Percentiles rank a stretch among this genome's conserved stretches.
phyloP scores from a whole-genome alignment of 2,113 vertebrate species.

The Trematomus loennbergii region DNA sequence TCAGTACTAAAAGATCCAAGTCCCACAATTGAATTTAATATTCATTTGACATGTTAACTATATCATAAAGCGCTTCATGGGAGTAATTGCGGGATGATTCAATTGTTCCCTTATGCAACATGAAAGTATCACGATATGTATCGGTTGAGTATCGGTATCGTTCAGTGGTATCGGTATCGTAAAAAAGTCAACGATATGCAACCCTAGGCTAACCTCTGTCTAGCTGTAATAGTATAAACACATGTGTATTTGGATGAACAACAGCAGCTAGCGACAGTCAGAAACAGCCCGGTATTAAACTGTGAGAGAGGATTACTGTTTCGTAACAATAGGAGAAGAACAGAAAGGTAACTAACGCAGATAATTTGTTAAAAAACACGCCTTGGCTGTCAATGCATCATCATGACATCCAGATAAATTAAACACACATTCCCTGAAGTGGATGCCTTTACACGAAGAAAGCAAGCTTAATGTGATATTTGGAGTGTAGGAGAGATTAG shows the following conservation, averaged over 20 bases:
- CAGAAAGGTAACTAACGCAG: background rate
- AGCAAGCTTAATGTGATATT: background rate
- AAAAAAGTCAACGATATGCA: too few relatives aligned
- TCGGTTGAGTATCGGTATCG: too few relatives aligned
- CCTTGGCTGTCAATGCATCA: background rate
- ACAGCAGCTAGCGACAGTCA: background rate
- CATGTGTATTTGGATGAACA: conserved; percentile 6
- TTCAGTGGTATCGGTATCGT: too few relatives aligned
- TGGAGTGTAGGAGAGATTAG: background rate
- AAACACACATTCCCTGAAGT: conserved; percentile 6
- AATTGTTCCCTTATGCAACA: too few relatives aligned
- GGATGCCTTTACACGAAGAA: background rate
- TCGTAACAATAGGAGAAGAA: fast-evolving
- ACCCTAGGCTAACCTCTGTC: background rate
- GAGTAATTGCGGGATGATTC: too few relatives aligned
- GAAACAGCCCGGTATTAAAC: background rate
- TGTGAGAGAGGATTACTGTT: background rate
- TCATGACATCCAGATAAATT: background rate
- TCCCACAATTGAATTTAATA: too few relatives aligned
- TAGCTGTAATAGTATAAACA: background rate
- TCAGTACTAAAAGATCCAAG: too few relatives aligned
- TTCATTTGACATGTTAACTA: too few relatives aligned
- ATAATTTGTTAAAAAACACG: background rate
- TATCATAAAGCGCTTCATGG: too few relatives aligned
- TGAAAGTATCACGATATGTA: too few relatives aligned